Evolutionary conservation across 1,140 invertebrate genomes (phyloP), one percentile per base, ranked within the genome.

Genomic region (Mylabris phalerata): DNA sequence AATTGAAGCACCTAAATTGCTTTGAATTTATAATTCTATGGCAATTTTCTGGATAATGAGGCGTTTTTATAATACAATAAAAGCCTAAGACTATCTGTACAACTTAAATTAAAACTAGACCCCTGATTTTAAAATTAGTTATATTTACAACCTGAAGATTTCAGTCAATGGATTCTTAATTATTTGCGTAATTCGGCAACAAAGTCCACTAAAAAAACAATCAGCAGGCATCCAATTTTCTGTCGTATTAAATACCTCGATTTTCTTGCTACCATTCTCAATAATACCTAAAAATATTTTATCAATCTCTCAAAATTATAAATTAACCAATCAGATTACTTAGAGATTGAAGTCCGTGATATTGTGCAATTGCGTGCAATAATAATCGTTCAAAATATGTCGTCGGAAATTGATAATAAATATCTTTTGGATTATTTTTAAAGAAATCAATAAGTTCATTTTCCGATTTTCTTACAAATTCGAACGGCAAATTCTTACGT

Each of bases 321-420:
- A 45, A 11, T 41, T 41, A 54, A 60, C 9, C 32, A 11, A 48
- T 32, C 25, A 62, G 63, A 55, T 57, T 64, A 72, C 67, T 66
- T 55, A 64, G 48, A 44, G 67, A 69, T 47, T 66, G 38, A 44
- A 72, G 58, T 39, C 59, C 59, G 49, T 72, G 67, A 57, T 68
- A 70, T 52, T 67, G 64, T 47, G 70, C 70, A 61, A 71, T 60
- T 9, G 64, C 67, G 63, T 67, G 69, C 24, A 70, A 52, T 27
- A 72, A 56, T 42, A 72, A 60, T 56, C 68, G 57, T 44, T 72
- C 68, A 62, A 68, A 72, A 61, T 61, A 66, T 26, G 61, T 68
- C 9, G 55, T 32, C n/a, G 69, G 66, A 24, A 13, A 52, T 48
- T 67, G 62, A 19, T 64, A 44, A 58, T 65, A 69, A 26, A 50